A percentile compares a stretch with the other conserved stretches of the same genome.
Evolutionary conservation across 2,797 vertebrate genomes (phyloP).

Genomic region (Chelmon rostratus): DNA sequence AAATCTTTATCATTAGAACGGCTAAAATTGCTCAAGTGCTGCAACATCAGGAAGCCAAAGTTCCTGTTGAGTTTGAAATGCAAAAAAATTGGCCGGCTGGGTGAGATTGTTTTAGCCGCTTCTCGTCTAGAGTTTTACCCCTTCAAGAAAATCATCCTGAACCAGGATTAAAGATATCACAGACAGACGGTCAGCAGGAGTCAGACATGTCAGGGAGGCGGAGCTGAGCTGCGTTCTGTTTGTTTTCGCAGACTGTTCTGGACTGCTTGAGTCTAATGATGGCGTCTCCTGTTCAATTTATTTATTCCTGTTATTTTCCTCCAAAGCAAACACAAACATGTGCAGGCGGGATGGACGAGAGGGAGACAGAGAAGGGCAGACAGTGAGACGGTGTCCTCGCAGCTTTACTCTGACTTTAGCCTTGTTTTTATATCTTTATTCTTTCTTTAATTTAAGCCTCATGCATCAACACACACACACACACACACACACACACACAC

Average conservation of each 20-base stretch:
- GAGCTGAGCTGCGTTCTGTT: conserved; percentile 62
- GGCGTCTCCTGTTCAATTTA: conserved; percentile 74
- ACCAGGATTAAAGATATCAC: no score
- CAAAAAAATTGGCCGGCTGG: no score
- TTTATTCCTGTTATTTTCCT: conserved; percentile 86
- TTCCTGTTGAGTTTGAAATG: no score
- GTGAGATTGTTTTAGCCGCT: no score
- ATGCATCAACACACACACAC: neutral
- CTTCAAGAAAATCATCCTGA: no score
- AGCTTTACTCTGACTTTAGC: neutral
- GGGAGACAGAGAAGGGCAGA: neutral
- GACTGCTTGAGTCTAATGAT: conserved; percentile 58
- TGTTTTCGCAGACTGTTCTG: conserved; percentile 74
- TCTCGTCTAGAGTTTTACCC: no score
- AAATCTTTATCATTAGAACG: no score
- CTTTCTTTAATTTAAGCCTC: neutral
- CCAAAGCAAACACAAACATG: conserved; percentile 67
- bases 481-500: conserved; percentile 8
- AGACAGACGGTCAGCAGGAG: no score
- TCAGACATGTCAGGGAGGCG: no score
- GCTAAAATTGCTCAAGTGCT: no score
- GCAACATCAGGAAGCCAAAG: no score
- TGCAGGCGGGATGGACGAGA: conserved; percentile 7
- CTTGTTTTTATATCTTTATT: neutral
- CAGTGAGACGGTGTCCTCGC: neutral